Conservation (phyloP, 2,113 vertebrate genomes). For the Cyanoliseus patagonus region DNA sequence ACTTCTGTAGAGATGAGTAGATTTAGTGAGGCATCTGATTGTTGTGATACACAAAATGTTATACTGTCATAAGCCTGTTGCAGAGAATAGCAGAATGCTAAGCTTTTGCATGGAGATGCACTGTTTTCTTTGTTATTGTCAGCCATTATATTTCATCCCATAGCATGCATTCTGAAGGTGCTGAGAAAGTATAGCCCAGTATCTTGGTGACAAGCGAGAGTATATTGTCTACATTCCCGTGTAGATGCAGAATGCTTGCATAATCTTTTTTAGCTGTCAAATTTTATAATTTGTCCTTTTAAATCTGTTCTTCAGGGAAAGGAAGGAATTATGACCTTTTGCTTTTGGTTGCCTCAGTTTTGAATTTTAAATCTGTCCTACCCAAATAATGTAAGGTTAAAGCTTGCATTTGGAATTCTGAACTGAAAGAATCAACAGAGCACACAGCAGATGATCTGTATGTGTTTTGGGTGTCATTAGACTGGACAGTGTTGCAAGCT, state of each 20-base stretch:
- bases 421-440: neutral
- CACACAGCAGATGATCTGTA: fast-evolving
- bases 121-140: neutral
- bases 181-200: neutral
- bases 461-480: neutral
- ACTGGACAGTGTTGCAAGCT: neutral
- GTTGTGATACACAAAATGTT: neutral
- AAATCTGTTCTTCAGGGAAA: neutral
- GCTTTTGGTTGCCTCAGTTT: neutral
- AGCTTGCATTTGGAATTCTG: neutral
- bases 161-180: neutral
- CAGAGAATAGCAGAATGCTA: neutral
- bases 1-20: neutral
- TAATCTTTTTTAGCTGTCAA: neutral
- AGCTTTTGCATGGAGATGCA: neutral
- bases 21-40: neutral
- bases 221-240: neutral
- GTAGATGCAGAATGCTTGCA: neutral
- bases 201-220: neutral
- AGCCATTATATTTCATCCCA: neutral
- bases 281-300: neutral
- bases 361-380: neutral
- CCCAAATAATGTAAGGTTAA: neutral
- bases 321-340: neutral
- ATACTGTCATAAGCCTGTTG: neutral